Evolutionary conservation across 2,888 invertebrate genomes (phyloP).

Genomic region (Tromatobia lineatoria): DNA sequence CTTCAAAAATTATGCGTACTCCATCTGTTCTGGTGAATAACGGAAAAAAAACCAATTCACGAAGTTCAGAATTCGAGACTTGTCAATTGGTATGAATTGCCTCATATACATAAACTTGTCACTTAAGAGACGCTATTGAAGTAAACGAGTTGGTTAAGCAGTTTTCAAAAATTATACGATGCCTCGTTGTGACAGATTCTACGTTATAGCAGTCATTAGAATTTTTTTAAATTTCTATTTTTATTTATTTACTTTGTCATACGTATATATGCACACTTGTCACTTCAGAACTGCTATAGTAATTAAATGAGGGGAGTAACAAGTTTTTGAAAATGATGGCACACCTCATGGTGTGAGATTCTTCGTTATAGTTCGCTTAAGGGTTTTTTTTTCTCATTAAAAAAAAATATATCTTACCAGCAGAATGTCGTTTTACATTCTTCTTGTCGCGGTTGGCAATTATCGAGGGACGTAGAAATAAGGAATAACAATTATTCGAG

Average conservation of each 20-base stretch:
- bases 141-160: constrained; percentile 40
- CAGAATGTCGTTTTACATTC: constrained; percentile 16
- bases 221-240: no score
- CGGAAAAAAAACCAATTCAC: no score
- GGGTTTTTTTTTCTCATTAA: neutral
- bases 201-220: neutral
- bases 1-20: no score
- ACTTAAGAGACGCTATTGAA: neutral
- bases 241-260: no score
- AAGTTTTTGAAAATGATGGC: constrained; percentile 56
- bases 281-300: neutral
- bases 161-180: constrained; percentile 55
- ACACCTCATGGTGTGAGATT: constrained; percentile 25
- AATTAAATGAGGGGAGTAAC: constrained; percentile 42
- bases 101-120: neutral
- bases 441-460: constrained; percentile 46
- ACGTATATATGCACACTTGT: neutral
- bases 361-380: constrained; percentile 7
- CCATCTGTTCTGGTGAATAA: no score
- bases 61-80: no score
- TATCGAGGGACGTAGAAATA: constrained; percentile 64
- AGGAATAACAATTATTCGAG: constrained; percentile 74
- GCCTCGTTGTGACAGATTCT: constrained; percentile 15
- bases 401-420: neutral
- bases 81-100: no score